Evolutionary conservation across 2,113 vertebrate genomes (phyloP).

Genomic region (Ranitomeya imitator): DNA sequence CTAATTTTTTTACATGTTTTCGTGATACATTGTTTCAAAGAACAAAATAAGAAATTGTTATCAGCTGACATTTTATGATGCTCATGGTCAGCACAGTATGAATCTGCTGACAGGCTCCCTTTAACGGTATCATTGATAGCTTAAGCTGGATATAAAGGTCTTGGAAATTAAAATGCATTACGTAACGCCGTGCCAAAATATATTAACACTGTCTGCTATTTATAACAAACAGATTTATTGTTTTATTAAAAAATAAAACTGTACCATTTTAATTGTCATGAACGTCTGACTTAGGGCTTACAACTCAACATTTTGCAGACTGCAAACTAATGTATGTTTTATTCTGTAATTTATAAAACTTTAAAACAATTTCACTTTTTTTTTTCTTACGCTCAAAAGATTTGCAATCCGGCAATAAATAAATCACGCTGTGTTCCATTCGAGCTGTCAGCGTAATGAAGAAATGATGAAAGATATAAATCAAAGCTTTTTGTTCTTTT

Average conservation of each 20-base stretch:
- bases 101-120: neutral
- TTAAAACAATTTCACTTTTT: neutral
- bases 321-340: neutral
- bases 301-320: neutral
- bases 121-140: too few species aligned
- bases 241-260: neutral
- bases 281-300: neutral
- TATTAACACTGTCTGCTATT: neutral
- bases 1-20: too few species aligned
- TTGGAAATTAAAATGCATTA: neutral
- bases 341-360: slow-evolving; percentile 7
- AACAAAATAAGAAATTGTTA: too few species aligned
- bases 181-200: neutral
- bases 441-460: slow-evolving; percentile 4
- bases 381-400: neutral
- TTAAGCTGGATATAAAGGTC: neutral
- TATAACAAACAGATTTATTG: neutral
- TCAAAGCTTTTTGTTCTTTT: slow-evolving; percentile 18
- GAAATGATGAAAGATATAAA: slow-evolving; percentile 29
- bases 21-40: too few species aligned
- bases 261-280: neutral
- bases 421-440: slow-evolving; percentile 10
- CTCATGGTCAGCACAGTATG: neutral
- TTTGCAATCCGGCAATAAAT: slow-evolving; percentile 19
- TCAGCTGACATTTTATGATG: too few species aligned